A percentile compares a stretch with the other conserved stretches of the same genome.
Evolutionary conservation across 2,797 vertebrate genomes (phyloP).

Genomic region (Cirrhinus molitorella): DNA sequence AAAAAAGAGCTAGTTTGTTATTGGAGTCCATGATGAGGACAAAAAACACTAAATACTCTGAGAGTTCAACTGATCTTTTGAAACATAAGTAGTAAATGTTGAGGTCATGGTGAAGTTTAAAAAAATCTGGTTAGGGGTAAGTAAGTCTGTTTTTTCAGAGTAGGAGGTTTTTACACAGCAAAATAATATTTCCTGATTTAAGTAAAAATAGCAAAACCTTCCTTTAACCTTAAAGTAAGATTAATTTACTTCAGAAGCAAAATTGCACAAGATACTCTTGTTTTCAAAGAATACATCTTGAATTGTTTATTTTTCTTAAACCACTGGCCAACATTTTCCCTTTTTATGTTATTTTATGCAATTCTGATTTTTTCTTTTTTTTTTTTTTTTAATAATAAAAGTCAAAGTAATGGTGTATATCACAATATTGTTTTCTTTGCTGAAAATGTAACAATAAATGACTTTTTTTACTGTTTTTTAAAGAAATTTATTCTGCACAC

Average conservation of each 20-base stretch:
- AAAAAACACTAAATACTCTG: not conserved
- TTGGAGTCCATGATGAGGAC: constrained; percentile 24
- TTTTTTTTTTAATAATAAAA: not conserved
- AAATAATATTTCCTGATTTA: not conserved
- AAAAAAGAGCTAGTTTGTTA: constrained; percentile 31
- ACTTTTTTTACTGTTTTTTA: no score
- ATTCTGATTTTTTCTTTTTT: not conserved
- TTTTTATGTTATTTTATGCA: not conserved
- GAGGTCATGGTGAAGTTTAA: not conserved
- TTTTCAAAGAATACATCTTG: not conserved
- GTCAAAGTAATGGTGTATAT: not conserved
- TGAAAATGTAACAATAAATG: not conserved
- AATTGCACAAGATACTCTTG: not conserved
- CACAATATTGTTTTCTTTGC: not conserved
- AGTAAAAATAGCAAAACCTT: not conserved
- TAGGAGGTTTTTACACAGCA: not conserved
- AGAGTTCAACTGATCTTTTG: not conserved
- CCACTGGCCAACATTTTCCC: not conserved
- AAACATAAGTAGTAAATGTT: not conserved
- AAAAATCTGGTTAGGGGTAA: not conserved
- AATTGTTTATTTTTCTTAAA: not conserved
- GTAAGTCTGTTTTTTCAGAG: not conserved
- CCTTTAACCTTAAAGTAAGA: not conserved
- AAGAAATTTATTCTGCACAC: not conserved
- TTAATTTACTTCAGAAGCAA: not conserved